These are phyloP conservation scores for Onthophagus taurus DNA, from an alignment of 1,140 invertebrate genomes.

Conservation along the genomic window DNA sequence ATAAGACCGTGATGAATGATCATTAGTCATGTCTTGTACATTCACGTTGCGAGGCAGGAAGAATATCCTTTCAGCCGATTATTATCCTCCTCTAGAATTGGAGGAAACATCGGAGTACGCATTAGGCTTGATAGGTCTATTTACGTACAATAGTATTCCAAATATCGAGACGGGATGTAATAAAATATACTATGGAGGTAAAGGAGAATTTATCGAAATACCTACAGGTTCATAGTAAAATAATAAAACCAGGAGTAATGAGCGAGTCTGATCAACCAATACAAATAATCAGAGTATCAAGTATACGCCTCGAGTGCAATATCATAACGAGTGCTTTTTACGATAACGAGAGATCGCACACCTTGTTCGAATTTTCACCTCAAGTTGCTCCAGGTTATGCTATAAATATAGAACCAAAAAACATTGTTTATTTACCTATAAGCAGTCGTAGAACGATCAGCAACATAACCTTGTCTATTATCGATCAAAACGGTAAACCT, in stretches of 20 bases:
- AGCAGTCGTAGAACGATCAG: no score
- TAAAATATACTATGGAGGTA: slow-evolving; percentile 30
- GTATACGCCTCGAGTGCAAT: slow-evolving; percentile 19
- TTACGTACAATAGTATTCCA: slow-evolving; percentile 34
- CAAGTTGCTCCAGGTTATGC: slow-evolving; percentile 18
- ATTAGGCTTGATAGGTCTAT: slow-evolving; percentile 29
- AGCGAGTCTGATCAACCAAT: slow-evolving; percentile 19
- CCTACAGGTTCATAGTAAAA: slow-evolving; percentile 34
- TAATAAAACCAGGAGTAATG: slow-evolving; percentile 24
- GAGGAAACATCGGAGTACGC: slow-evolving; percentile 21
- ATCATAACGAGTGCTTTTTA: slow-evolving; percentile 17
- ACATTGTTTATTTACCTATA: slow-evolving; percentile 18
- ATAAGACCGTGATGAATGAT: neutral
- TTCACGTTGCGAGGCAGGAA: slow-evolving; percentile 6
- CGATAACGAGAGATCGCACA: slow-evolving; percentile 15
- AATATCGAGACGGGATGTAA: slow-evolving; percentile 32
- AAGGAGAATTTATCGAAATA: slow-evolving; percentile 28
- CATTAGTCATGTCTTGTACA: slow-evolving; percentile 8
- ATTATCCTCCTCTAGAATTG: slow-evolving; percentile 11
- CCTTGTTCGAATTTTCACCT: slow-evolving; percentile 17
- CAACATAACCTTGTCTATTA: slow-evolving; percentile 16
- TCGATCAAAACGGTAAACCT: slow-evolving; percentile 18
- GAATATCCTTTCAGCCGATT: slow-evolving; percentile 6
- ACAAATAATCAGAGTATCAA: slow-evolving; percentile 18
- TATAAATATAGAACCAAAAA: slow-evolving; percentile 15